A percentile compares a stretch with the other conserved stretches of the same genome.
Evolutionary conservation across 2,797 vertebrate species (phyloP).

Genomic region (Caiman crocodilus): DNA sequence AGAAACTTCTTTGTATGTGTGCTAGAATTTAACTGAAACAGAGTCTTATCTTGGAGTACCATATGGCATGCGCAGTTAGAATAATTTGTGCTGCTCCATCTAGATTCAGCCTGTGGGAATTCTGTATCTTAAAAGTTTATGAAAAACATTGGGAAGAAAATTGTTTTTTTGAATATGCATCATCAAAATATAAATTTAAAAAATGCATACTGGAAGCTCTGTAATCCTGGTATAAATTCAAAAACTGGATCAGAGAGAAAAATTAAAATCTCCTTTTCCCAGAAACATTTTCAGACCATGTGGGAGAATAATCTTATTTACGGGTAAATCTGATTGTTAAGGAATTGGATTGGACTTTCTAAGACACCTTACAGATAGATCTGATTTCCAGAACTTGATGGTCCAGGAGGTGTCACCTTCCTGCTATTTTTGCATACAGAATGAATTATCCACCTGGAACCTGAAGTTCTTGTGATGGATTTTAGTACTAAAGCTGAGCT

Average conservation of each 20-base stretch:
- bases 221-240: not conserved
- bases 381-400: not conserved
- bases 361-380: not conserved
- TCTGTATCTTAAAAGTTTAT: not conserved
- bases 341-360: rapidly evolving
- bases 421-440: not conserved
- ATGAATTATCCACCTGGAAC: not conserved
- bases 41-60: not conserved
- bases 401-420: not conserved
- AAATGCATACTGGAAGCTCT: not conserved
- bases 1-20: not conserved
- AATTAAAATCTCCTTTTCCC: not conserved
- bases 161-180: rapidly evolving
- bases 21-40: not conserved
- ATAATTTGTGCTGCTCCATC: not conserved
- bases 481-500: not conserved
- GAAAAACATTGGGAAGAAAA: not conserved
- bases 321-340: not conserved
- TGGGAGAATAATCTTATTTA: not conserved
- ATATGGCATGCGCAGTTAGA: rapidly evolving
- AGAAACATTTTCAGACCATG: not conserved
- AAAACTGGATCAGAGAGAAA: not conserved
- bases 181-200: not conserved
- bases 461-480: not conserved
- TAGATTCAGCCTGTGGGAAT: not conserved